Base-by-base conservation (phyloP, 2,113 vertebrate genomes). In the Epinephelus lanceolatus region DNA sequence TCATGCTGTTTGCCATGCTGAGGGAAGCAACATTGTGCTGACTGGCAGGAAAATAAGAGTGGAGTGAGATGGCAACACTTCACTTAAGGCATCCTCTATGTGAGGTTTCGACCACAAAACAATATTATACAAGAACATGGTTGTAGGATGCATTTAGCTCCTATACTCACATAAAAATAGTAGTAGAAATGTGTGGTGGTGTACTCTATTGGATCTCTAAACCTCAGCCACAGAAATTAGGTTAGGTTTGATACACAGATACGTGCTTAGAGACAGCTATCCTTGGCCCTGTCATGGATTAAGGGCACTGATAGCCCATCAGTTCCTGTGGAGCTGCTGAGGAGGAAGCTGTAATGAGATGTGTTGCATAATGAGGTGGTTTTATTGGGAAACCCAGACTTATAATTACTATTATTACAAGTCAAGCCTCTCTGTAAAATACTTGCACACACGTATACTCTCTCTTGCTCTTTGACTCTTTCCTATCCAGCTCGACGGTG, bases 351-450 rank as follows among this genome's bases (percentile, higher is more conserved):
- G 56, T 88, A 89, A 89, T 87, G 71, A 89, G 71, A 88, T 33
- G 78, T 81, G 67, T 76, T 76, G 71, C 42, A 59, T 76, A 61
- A 74, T 67, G 82, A 84, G 23, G 62, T 66, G 76, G 85, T 81
- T 92, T 92, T 86, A 91, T 81, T 80, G 84, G 89, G 72, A 79
- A 81, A 86, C 68, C 76, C 37, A 37, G 18, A 37, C 81, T 88
- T 83, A 74, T 81, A 90, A 92, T 89, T 52, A 88, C 85, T 89
- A 71, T 89, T 80, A 86, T 88, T 90, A 86, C 71, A 86, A 79
- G 70, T 83, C 83, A 81, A 76, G 42, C 78, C 51, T 84, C 56
- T 56, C 47, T 55, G 60, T 87, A 85, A 85, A 86, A 88, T 81
- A 76, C 76, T 49, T 57, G 55, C 23, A 49, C 10, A 55, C 77